Conservation (phyloP, 2,797 vertebrate species). For the Cyclopterus lumpus region DNA sequence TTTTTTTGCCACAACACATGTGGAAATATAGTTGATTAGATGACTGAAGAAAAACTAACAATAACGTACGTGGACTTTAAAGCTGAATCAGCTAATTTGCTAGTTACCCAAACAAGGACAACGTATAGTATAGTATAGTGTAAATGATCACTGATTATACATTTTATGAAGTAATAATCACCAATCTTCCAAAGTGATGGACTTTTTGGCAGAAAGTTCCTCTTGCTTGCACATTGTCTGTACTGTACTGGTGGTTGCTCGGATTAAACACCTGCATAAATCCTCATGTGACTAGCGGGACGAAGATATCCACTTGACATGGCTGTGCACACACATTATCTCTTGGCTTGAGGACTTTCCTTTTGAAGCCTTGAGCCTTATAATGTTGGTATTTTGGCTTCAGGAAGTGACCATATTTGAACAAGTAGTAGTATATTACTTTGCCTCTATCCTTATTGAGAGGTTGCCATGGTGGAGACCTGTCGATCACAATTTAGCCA, state of each 20-base stretch:
- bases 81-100: conserved; percentile 22
- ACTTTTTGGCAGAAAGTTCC: not conserved
- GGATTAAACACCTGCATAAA: not conserved
- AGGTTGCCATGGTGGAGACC: not conserved
- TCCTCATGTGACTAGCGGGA: not conserved
- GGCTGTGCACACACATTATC: not conserved
- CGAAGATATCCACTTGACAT: not conserved
- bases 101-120: conserved; percentile 13
- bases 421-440: not conserved
- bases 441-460: not conserved
- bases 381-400: not conserved
- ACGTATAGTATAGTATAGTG: conserved; percentile 1
- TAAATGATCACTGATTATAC: not conserved
- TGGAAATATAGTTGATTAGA: not conserved
- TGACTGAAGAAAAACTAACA: not conserved
- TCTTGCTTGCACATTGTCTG: not conserved
- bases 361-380: not conserved
- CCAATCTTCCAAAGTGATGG: not conserved
- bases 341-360: not conserved
- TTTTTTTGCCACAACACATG: not conserved
- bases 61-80: not conserved
- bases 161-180: not conserved
- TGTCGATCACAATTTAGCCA: not conserved
- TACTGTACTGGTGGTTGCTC: too few relatives aligned
- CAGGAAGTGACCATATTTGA: not conserved